Base-by-base conservation (phyloP, 2,113 vertebrate genomes). In the Noturus placidus region DNA sequence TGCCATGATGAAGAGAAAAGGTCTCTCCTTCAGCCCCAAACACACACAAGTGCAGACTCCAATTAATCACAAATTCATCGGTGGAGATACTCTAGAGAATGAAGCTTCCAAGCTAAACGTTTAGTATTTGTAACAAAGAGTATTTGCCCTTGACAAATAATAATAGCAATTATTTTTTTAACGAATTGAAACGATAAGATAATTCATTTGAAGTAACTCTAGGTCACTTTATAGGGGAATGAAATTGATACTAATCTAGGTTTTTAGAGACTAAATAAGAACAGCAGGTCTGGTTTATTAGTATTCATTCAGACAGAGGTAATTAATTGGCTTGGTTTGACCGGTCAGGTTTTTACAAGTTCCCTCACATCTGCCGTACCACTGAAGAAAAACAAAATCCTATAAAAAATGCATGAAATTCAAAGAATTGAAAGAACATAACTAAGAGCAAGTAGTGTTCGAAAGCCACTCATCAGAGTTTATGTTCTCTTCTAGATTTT, bases 401-500 rank as follows among this genome's bases (percentile, higher is more conserved):
- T 25, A 74, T 42, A 76, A 50, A 76, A 46, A 11, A 76, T 50
- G 42, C 25, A 77, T 77, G 22, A 52, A n/a, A n/a, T n/a, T n/a
- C 35, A 42, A 22, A 76, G 38, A 46, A 76, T 76, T 27, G 8
- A 52, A 70, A 19, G 33, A 8, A 15, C 54, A 61, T 5, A 57
- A 72, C 22, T 63, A 22, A 15, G 22, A 59, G 70, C 56, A 9
- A 33, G 9, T 38, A 82, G 25, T 19, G 30, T 80, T 74, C 0
- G 15, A 87, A 42, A 65, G 14, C 54, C 27, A 33, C 17, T 84
- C 19, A 83, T 27, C 19, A 77, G 35, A 52, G 25, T 11, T 65
- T 50, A 14, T 3, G 30, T 33, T 82, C 22, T 84, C 30, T 88
- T 92, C 3, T 91, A 99, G 98, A 99, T 99, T 94, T 94, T 99